These are phyloP conservation scores for Hydractinia symbiolongicarpus DNA, from an alignment of 30 jellyfish, hydroid and myxozoan genomes.

Conservation along the genomic window DNA sequence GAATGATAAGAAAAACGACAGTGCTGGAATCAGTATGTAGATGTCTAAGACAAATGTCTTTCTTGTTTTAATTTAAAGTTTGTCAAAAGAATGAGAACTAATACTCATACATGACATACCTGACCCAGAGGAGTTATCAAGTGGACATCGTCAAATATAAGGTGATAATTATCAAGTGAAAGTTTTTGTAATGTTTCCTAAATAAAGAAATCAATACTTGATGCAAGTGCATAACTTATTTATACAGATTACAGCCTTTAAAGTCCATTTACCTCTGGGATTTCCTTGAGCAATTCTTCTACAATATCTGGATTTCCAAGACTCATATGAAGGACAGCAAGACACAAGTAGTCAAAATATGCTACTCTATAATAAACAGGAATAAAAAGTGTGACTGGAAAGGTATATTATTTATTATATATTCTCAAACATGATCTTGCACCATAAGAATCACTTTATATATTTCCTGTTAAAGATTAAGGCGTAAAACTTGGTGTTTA, in stretches of 20 bases:
- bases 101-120: background rate
- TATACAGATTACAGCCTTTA: background rate
- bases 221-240: background rate
- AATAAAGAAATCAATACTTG: background rate
- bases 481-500: too few species aligned
- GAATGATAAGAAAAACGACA: too few species aligned
- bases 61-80: too few species aligned
- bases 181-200: conserved; percentile 15
- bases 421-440: too few species aligned
- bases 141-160: background rate
- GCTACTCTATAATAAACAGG: conserved; percentile 30
- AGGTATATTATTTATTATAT: too few species aligned
- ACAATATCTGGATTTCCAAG: conserved; percentile 68
- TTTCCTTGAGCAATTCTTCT: conserved; percentile 47
- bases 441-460: too few species aligned
- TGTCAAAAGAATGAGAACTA: too few species aligned
- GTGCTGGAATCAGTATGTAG: too few species aligned
- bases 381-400: too few species aligned
- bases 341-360: conserved; percentile 36
- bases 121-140: conserved; percentile 12
- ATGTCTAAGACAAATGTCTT: too few species aligned
- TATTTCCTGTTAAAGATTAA: too few species aligned
- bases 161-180: background rate
- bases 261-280: conserved; percentile 36
- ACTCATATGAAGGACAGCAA: conserved; percentile 52